These are phyloP conservation scores for Lycodopsis pacificus DNA, from an alignment of 2,797 vertebrate genomes.

Conservation along the genomic window DNA sequence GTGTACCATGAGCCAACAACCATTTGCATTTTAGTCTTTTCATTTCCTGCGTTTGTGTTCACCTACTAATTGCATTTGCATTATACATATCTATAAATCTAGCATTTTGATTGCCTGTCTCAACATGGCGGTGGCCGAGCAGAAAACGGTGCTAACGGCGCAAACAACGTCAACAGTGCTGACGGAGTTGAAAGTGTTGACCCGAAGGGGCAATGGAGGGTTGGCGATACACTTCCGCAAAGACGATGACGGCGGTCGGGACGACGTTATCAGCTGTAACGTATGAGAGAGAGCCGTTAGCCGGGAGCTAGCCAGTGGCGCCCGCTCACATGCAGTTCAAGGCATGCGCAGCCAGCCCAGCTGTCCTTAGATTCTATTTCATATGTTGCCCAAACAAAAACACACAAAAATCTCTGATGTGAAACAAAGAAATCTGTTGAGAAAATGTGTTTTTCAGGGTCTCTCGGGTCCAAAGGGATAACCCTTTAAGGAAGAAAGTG, in stretches of 20 bases:
- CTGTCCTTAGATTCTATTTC: not conserved
- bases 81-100: too few relatives aligned
- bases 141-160: too few relatives aligned
- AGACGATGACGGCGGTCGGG: too few relatives aligned
- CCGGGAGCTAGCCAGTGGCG: not conserved
- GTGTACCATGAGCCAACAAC: not conserved
- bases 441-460: too few relatives aligned
- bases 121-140: too few relatives aligned
- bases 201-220: not conserved
- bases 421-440: not conserved
- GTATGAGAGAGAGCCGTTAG: too few relatives aligned
- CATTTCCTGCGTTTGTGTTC: not conserved
- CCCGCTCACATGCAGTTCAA: not conserved
- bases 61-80: constrained; percentile 1
- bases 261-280: too few relatives aligned
- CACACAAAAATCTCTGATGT: not conserved
- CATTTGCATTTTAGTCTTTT: not conserved
- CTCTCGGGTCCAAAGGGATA: too few relatives aligned
- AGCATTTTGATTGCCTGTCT: not conserved
- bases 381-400: not conserved
- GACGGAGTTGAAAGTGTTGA: not conserved
- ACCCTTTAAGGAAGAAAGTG: too few relatives aligned
- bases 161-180: not conserved
- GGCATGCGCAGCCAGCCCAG: not conserved
- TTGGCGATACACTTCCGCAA: too few relatives aligned